Conservation (phyloP, 53 echinoderm and acorn worm genomes). For the Echinometra lucunter region DNA sequence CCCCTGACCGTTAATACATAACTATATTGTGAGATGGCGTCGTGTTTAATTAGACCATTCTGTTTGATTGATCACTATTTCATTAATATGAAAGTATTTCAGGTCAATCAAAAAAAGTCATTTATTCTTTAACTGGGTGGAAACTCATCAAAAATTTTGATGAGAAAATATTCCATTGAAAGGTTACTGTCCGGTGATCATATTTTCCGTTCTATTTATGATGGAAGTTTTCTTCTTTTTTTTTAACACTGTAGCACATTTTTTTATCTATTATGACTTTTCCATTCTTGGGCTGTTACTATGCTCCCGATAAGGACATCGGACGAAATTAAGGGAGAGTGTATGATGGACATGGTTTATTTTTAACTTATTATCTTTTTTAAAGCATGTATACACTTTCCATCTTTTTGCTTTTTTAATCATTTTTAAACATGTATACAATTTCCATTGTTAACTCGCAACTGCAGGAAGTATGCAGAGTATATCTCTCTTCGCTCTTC, state of each 20-base stretch:
- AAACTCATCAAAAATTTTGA: background rate
- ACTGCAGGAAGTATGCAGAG: too few species aligned
- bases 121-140: background rate
- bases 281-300: too few species aligned
- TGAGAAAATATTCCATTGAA: background rate
- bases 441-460: too few species aligned
- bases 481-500: too few species aligned
- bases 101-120: constrained; percentile 12
- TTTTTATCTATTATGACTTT: too few species aligned
- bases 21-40: background rate
- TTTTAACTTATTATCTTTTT: too few species aligned
- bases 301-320: too few species aligned
- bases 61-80: background rate
- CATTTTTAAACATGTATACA: too few species aligned
- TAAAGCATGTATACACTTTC: too few species aligned
- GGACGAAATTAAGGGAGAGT: too few species aligned
- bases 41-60: background rate
- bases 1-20: background rate
- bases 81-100: background rate
- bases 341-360: too few species aligned
- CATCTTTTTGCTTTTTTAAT: too few species aligned
- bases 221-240: background rate
- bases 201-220: background rate
- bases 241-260: background rate
- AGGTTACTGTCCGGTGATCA: background rate